A percentile compares a stretch with the other conserved stretches of the same genome.
These are phyloP conservation scores for Ceryle rudis DNA, from an alignment of 2,797 vertebrate genomes.

Conservation along the genomic window DNA sequence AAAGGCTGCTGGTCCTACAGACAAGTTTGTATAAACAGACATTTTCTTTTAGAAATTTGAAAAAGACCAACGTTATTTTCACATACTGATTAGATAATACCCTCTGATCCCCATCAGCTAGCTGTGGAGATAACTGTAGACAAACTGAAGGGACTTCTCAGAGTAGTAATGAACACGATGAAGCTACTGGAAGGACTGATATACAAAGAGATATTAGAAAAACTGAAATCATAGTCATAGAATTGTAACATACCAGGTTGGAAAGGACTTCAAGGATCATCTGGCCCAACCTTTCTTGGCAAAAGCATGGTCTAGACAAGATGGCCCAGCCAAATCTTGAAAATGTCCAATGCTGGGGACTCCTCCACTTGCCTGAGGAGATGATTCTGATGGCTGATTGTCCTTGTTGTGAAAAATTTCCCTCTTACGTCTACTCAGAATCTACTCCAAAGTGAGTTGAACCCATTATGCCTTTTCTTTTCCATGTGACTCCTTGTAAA, in stretches of 20 bases:
- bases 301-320: not conserved
- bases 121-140: not conserved
- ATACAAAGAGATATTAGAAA: not conserved
- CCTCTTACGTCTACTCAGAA: not conserved
- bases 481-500: not conserved
- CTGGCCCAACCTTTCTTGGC: not conserved
- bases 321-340: not conserved
- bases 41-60: not conserved
- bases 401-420: not conserved
- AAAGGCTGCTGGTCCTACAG: not conserved
- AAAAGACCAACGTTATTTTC: not conserved
- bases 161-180: not conserved
- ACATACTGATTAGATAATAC: not conserved
- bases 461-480: not conserved
- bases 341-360: not conserved
- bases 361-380: not conserved
- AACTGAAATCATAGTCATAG: not conserved
- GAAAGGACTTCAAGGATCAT: not conserved
- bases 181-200: not conserved
- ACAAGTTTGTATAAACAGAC: not conserved
- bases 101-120: not conserved
- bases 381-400: not conserved
- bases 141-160: not conserved
- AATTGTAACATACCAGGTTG: not conserved
- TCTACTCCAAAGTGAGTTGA: not conserved